Evolutionary conservation across 2,113 vertebrate genomes (phyloP).

Genomic region (Pogona vitticeps): DNA sequence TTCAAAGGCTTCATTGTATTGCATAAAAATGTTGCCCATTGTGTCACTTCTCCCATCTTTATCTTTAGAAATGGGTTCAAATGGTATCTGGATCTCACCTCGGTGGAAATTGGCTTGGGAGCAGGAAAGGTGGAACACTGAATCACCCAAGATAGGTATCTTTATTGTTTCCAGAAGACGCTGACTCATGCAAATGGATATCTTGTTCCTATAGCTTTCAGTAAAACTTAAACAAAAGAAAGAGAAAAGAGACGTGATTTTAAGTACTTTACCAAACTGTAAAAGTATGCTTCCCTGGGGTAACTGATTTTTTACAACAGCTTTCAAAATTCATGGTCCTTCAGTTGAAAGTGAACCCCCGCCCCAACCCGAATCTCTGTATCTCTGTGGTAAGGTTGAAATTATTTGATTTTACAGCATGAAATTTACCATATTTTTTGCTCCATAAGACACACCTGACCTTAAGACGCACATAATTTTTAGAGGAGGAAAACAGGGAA

Average conservation of each 20-base stretch:
- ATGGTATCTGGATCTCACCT: slow-evolving; percentile 37
- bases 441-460: no score
- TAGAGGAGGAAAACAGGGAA: no score
- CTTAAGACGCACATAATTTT: no score
- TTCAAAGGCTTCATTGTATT: slow-evolving; percentile 11
- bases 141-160: slow-evolving; percentile 17
- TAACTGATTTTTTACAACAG: background rate
- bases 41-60: slow-evolving; percentile 15
- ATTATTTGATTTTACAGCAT: background rate
- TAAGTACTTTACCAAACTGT: slow-evolving; percentile 33
- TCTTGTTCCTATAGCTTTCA: slow-evolving; percentile 38
- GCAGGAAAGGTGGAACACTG: background rate
- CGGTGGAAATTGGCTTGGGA: slow-evolving; percentile 36
- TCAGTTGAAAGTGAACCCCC: slow-evolving; percentile 6
- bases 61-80: slow-evolving; percentile 47
- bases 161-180: slow-evolving; percentile 65
- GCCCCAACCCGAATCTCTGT: background rate
- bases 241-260: background rate
- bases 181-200: slow-evolving; percentile 55
- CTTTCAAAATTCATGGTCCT: slow-evolving; percentile 14
- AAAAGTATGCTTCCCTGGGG: slow-evolving; percentile 40
- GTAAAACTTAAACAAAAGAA: background rate
- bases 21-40: background rate
- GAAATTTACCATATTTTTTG: no score
- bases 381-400: background rate